Evolutionary conservation across 2,113 vertebrate species (phyloP).

Genomic region (Circaetus gallicus): DNA sequence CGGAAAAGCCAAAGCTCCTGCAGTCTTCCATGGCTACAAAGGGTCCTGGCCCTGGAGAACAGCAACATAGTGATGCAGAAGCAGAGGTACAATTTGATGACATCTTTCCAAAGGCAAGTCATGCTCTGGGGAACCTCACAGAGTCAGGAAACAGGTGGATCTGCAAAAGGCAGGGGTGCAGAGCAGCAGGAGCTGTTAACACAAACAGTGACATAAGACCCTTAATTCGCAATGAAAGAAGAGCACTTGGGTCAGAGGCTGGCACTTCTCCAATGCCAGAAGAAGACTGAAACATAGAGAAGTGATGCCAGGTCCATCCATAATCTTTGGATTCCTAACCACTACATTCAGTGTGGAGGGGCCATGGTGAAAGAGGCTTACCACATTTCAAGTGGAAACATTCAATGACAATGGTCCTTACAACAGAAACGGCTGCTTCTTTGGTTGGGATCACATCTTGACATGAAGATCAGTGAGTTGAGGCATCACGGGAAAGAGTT

Average conservation of each 20-base stretch:
- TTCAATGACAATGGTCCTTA: background rate
- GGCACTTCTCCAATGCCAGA: background rate
- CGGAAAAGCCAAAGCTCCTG: background rate
- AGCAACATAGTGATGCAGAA: background rate
- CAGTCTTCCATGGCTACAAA: background rate
- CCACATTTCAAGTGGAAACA: background rate
- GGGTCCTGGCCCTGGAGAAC: background rate
- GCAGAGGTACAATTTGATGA: background rate
- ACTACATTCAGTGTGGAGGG: background rate
- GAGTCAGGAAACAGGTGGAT: background rate
- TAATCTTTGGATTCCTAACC: background rate
- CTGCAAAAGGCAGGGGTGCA: background rate
- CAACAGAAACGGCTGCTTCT: background rate
- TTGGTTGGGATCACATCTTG: background rate
- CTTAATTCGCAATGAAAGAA: background rate
- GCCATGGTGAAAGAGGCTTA: background rate
- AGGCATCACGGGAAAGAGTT: background rate
- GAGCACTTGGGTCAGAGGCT: background rate
- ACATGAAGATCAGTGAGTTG: background rate
- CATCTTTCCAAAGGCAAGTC: background rate
- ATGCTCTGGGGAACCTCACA: background rate
- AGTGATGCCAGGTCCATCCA: background rate
- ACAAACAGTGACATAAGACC: background rate
- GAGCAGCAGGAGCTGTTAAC: background rate
- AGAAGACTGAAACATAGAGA: background rate